Base-by-base conservation (phyloP, 2,113 vertebrate genomes). In the Coregonus clupeaformis region DNA sequence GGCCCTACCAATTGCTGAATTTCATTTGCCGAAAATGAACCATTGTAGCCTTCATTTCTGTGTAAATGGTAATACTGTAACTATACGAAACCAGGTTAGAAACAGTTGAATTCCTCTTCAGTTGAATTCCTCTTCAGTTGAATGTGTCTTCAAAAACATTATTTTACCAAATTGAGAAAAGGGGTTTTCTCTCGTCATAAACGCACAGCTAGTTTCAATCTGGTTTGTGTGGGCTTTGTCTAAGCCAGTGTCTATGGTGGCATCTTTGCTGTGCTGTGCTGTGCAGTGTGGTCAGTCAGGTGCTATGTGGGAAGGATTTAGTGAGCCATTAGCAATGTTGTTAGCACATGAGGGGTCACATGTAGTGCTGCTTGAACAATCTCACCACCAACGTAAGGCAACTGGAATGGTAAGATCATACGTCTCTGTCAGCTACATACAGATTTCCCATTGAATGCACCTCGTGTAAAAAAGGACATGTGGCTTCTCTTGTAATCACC, bases 301-400 rank as follows among this genome's bases (percentile, higher is more conserved):
- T 85, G 90, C 80, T 88, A 82, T 69, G 72, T 73, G 77, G 66
- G 36, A 42, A 42, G 36, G 85, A 88, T 89, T 87, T 90, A 76
- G 80, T 83, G 77, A 76, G 73, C 36, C 36, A 42, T 42, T 42
- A 42, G 36, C 80, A 64, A 29, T 52, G 82, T 77, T 80, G 79
- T 76, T 74, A 71, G 84, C 89, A 87, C 90, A 42, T 42, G 91
- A 91, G 90, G 73, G 84, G 82, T 92, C 91, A 92, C 90, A 91
- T 91, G 90, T 36, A 81, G 77, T 68, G 78, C 79, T 75, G 84
- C 55, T 70, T 78, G 73, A 84, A 65, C 73, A 71, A 70, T 57
- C 73, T 85, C 79, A 42, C 36, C 36, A 42, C 36, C 36, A 42
- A 42, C 9, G 2, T 42, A 42, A 42, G 7, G 36, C 36, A 82